Conservation (phyloP, 2,888 invertebrate species). For the Leptinotarsa tumamoca region DNA sequence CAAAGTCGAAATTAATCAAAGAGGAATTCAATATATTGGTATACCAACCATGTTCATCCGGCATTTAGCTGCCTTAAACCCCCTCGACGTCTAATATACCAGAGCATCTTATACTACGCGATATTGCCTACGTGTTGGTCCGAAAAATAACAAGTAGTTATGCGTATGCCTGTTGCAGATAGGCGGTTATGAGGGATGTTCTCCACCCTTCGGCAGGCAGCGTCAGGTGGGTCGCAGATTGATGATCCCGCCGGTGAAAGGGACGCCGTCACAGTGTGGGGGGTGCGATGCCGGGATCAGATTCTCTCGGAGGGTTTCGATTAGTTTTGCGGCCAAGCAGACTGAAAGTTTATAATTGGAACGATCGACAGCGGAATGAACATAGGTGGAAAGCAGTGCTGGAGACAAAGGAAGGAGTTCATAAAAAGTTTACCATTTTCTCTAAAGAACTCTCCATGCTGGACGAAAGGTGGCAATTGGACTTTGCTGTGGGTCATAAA, state of each 20-base stretch:
- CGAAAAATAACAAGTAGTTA: slow-evolving; percentile 26
- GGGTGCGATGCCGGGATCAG: slow-evolving; percentile 24
- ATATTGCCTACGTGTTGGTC: slow-evolving; percentile 20
- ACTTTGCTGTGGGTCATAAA: too few relatives aligned
- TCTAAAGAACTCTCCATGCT: too few relatives aligned
- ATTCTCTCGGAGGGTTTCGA: slow-evolving; percentile 35
- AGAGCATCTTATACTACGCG: slow-evolving; percentile 4
- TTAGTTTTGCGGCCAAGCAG: slow-evolving; percentile 37
- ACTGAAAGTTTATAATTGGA: slow-evolving; percentile 42
- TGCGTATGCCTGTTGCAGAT: slow-evolving; percentile 36
- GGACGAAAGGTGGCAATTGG: too few relatives aligned
- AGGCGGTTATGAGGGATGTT: slow-evolving; percentile 21
- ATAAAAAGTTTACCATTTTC: neutral
- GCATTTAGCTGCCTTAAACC: neutral
- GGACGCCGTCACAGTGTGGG: slow-evolving; percentile 22
- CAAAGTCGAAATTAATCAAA: neutral
- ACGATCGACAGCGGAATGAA: slow-evolving; percentile 30
- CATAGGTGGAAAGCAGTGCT: slow-evolving; percentile 18
- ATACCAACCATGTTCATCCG: neutral
- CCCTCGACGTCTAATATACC: slow-evolving; percentile 11
- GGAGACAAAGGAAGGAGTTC: neutral
- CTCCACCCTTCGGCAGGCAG: slow-evolving; percentile 17
- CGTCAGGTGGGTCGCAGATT: slow-evolving; percentile 37
- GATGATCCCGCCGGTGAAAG: slow-evolving; percentile 32
- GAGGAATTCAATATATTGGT: neutral